A percentile compares a stretch with the other conserved stretches of the same genome.
These are phyloP conservation scores for Caprella mutica DNA, from an alignment of 2,888 invertebrate species.

Conservation along the genomic window DNA sequence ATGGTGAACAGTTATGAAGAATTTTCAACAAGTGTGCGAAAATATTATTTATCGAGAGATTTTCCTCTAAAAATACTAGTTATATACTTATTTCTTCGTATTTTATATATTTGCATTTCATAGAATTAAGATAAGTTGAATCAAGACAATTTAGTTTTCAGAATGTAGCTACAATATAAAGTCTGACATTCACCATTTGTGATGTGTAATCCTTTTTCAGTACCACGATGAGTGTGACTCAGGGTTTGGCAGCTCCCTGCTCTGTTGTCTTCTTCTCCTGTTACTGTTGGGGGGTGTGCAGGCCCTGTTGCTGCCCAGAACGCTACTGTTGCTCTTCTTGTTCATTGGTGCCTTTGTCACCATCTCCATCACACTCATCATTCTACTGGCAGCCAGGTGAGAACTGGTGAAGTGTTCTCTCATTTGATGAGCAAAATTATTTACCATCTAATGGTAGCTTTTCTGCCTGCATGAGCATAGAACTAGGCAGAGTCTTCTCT, in stretches of 20 bases:
- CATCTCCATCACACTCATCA: constrained; percentile 73
- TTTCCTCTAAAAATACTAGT: too few species aligned
- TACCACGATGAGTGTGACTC: constrained; percentile 61
- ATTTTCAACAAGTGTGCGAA: too few species aligned
- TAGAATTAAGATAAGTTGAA: not conserved
- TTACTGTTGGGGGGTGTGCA: constrained; percentile 79
- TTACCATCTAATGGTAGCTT: too few species aligned
- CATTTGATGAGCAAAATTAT: too few species aligned
- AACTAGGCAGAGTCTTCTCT: too few species aligned
- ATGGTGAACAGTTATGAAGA: too few species aligned
- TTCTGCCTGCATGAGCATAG: too few species aligned
- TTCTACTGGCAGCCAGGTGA: constrained; percentile 64
- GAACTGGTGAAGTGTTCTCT: too few species aligned
- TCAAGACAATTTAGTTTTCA: not conserved
- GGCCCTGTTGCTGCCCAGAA: constrained; percentile 68
- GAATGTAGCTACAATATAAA: not conserved
- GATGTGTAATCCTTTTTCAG: constrained; percentile 43
- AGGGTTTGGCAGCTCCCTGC: constrained; percentile 29
- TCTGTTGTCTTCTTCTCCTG: constrained; percentile 39
- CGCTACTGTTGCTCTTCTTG: constrained; percentile 66
- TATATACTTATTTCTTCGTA: not conserved
- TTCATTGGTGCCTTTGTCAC: constrained; percentile 82
- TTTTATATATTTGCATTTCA: not conserved
- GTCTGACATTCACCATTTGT: not conserved
- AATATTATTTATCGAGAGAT: too few species aligned